Percentiles rank a stretch among this genome's conserved stretches.
These are phyloP conservation scores for Scolanthus callimorphus DNA, from an alignment of 92 coral and sea anemone species.

Conservation along the genomic window DNA sequence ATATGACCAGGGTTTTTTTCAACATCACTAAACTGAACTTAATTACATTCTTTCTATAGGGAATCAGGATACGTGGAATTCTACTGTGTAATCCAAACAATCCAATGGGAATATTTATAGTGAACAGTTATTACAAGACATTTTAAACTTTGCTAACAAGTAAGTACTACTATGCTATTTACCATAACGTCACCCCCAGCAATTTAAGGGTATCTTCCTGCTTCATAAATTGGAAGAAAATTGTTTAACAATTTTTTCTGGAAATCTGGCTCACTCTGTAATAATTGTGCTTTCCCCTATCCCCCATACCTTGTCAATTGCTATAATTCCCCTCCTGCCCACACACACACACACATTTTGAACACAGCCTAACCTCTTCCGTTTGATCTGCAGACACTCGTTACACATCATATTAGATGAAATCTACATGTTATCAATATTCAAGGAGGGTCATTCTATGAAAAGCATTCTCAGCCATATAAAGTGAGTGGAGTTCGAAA, in stretches of 20 bases:
- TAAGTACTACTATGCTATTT: conserved; percentile 6
- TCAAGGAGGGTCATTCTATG: conserved; percentile 70
- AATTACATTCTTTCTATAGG: conserved; percentile 22
- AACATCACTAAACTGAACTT: background rate
- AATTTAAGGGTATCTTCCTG: background rate
- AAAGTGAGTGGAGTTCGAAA: conserved; percentile 57
- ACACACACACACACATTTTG: too few relatives aligned
- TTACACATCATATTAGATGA: conserved; percentile 87
- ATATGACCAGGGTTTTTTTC: background rate
- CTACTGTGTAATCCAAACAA: conserved; percentile 79
- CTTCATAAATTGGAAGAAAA: too few relatives aligned
- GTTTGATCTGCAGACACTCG: conserved; percentile 52
- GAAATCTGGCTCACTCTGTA: too few relatives aligned
- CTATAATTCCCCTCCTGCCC: too few relatives aligned
- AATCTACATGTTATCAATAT: conserved; percentile 81
- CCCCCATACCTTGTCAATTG: too few relatives aligned
- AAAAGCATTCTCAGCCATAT: conserved; percentile 54
- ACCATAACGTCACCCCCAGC: background rate
- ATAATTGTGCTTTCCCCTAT: too few relatives aligned
- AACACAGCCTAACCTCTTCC: too few relatives aligned
- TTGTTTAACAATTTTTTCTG: too few relatives aligned
- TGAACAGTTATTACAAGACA: conserved; percentile 52
- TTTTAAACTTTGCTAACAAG: conserved; percentile 85
- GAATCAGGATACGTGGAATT: conserved; percentile 63
- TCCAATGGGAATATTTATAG: conserved; percentile 71